phyloP scores from a whole-genome alignment of 1,140 invertebrate genomes.

The Hermetia illucens region DNA sequence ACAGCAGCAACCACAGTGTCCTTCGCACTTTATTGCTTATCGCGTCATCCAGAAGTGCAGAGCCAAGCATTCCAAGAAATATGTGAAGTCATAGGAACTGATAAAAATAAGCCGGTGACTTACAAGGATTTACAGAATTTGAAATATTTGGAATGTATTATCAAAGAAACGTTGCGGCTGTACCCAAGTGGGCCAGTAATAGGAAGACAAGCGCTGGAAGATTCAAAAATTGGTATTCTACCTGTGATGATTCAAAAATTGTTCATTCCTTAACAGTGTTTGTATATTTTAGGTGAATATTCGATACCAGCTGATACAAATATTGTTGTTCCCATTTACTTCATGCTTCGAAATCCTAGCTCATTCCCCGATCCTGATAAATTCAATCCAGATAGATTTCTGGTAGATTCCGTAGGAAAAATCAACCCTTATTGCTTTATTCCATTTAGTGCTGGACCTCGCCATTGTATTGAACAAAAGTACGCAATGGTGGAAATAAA shows the following conservation, averaged over 20 bases:
- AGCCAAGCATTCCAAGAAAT: constrained; percentile 44
- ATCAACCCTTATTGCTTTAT: constrained; percentile 37
- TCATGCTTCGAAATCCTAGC: constrained; percentile 35
- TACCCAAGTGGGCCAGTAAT: constrained; percentile 51
- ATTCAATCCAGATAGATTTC: constrained; percentile 50
- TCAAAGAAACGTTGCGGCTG: constrained; percentile 42
- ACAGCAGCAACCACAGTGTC: constrained; percentile 44
- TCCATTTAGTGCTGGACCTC: constrained; percentile 47
- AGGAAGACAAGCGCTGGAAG: constrained; percentile 29
- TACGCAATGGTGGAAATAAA: constrained; percentile 27
- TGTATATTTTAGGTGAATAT: constrained; percentile 14
- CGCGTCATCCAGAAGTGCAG: constrained; percentile 40
- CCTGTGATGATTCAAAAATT: not conserved
- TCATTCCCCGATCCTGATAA: constrained; percentile 41
- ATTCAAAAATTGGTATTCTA: constrained; percentile 9
- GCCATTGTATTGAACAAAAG: constrained; percentile 42
- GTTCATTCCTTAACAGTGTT: not conserved
- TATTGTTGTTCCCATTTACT: constrained; percentile 25
- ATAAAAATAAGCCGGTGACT: constrained; percentile 20
- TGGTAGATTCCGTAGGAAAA: constrained; percentile 15
- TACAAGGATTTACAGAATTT: constrained; percentile 35
- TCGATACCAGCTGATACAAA: constrained; percentile 30
- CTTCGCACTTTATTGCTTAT: constrained; percentile 40
- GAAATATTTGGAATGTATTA: constrained; percentile 43
- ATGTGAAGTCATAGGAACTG: constrained; percentile 34